phyloP scores from a whole-genome alignment of 2,797 vertebrate genomes.

The Gymnothorax reevesii region DNA sequence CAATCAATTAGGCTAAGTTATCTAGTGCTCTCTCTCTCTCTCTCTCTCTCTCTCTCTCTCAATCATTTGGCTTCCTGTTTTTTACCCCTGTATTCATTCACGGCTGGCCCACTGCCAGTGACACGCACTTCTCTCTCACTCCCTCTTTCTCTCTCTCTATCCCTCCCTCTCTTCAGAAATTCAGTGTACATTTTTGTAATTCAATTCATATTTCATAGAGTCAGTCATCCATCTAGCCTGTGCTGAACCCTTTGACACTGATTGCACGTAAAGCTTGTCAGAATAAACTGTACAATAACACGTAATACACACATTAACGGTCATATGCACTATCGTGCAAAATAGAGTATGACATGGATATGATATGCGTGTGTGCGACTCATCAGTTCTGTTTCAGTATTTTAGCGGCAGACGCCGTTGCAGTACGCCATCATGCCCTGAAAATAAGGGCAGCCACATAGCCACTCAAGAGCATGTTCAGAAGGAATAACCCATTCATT shows the following conservation, averaged over 20 bases:
- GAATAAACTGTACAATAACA: too few species aligned
- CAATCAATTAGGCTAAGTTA: neutral
- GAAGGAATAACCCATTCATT: neutral
- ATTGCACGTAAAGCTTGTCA: too few species aligned
- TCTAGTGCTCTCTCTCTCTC: neutral
- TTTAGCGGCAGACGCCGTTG: neutral
- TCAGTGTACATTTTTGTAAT: neutral
- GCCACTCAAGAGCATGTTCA: neutral
- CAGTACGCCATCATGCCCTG: neutral
- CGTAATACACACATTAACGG: too few species aligned
- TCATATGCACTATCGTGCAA: too few species aligned
- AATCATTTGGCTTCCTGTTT: too few species aligned
- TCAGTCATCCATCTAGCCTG: too few species aligned
- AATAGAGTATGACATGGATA: too few species aligned
- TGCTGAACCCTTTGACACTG: too few species aligned
- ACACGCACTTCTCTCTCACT: neutral
- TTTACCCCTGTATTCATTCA: too few species aligned
- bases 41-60: neutral
- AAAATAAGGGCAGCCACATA: too few species aligned
- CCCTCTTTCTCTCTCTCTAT: neutral
- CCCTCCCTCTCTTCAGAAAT: neutral
- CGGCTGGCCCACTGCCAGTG: too few species aligned
- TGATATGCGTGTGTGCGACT: neutral
- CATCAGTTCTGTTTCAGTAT: neutral
- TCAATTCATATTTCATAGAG: neutral